Evolutionary conservation across 2,888 invertebrate genomes (phyloP).

Genomic region (Hirudinaria manillensis): DNA sequence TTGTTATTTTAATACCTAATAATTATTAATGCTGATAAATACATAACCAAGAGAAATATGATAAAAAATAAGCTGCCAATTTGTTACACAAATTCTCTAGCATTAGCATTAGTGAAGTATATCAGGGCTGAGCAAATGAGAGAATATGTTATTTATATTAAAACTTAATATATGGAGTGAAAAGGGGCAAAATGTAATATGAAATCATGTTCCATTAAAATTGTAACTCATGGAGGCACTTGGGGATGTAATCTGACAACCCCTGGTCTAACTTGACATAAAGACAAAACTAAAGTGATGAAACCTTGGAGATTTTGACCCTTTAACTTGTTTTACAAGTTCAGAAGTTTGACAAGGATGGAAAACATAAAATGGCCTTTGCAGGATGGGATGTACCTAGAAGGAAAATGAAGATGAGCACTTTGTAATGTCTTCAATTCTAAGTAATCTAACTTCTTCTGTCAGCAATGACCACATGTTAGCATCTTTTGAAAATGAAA

Average conservation of each 20-base stretch:
- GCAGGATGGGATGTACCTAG: constrained; percentile 2
- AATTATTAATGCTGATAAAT: background rate
- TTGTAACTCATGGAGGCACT: too few species aligned
- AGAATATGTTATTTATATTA: too few species aligned
- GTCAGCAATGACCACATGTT: constrained; percentile 6
- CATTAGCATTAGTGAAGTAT: background rate
- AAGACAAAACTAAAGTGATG: too few species aligned
- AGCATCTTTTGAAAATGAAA: constrained; percentile 1
- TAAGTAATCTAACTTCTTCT: background rate
- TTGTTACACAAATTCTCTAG: background rate
- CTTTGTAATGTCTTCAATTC: too few species aligned
- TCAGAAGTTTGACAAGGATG: constrained; percentile 3
- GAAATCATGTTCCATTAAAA: too few species aligned
- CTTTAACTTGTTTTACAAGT: background rate
- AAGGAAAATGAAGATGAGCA: background rate
- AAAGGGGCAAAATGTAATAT: too few species aligned
- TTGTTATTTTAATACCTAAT: background rate
- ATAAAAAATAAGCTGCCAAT: background rate
- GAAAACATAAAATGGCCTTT: constrained; percentile 16
- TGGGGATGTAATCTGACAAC: background rate
- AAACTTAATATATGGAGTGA: too few species aligned
- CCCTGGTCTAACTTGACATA: too few species aligned
- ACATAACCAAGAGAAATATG: background rate
- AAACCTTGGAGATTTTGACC: too few species aligned
- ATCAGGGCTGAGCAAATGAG: background rate